Evolutionary conservation across 2,888 invertebrate species (phyloP), one percentile per base, ranked within the genome.

Genomic region (Cerastis rubricosa): DNA sequence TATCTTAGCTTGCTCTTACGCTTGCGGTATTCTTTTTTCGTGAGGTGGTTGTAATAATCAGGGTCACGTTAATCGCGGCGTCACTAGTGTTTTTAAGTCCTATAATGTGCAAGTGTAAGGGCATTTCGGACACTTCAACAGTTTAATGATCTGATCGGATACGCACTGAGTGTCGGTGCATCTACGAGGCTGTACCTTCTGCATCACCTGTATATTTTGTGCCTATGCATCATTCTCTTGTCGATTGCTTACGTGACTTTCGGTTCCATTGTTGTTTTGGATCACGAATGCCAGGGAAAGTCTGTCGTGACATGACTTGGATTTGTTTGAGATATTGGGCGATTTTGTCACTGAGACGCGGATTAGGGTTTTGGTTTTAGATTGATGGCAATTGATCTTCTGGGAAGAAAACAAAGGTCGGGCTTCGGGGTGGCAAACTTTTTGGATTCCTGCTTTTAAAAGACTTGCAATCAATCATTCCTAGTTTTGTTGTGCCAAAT

Each of bases 271-370:
- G 87, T 87, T 80, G 65, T 78, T 77, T 82, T 76, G 72, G 74
- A 84, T 84, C 87, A 82, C 81, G 88, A 76, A 64, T 74, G 43
- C 65, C 69, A 29, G 81, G 82, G 87, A 87, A 87, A 87, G 88
- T 82, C 80, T 82, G 65, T 76, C 75, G 80, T 72, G 71, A 74
- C 74, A 65, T 54, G 83, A 51, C 51, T 74, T 84, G 73, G 78
- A 77, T 85, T 40, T 76, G 61, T 82, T 74, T 85, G 83, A 83
- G 71, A 71, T 82, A 83, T 84, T 85, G 77, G 63, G 67, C 47
- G 72, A 47, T 85, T 74, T 76, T 63, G 25, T 82, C 74, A 49
- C 19, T 29, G 61, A 64, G 63, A 61, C 25, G 40, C 12, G 49
- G 64, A 82, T 73, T 47, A 59, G 61, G 17, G 65, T 25, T 45